Conservation (phyloP, 2,888 invertebrate species). For the Volucella bombylans region DNA sequence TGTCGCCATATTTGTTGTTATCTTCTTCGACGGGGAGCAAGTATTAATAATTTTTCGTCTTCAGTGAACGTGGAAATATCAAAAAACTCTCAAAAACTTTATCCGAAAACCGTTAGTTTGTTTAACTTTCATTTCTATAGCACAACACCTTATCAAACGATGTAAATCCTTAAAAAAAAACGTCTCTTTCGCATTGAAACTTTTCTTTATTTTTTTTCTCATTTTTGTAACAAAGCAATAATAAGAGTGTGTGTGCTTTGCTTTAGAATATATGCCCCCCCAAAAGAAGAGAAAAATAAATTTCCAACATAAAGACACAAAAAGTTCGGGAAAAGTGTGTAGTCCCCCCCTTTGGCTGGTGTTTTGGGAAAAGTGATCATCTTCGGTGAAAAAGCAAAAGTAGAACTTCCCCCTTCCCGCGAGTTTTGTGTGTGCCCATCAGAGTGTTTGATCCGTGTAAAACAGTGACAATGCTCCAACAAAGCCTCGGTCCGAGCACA, state of each 20-base stretch:
- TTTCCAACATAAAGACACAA: constrained; percentile 27
- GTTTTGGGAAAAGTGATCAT: constrained; percentile 31
- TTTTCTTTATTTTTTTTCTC: neutral
- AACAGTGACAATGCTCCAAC: constrained; percentile 62
- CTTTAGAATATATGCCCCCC: constrained; percentile 39
- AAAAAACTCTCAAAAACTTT: constrained; percentile 32
- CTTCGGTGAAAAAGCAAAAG: neutral
- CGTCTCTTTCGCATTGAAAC: constrained; percentile 28
- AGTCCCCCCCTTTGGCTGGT: constrained; percentile 19
- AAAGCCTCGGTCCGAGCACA: constrained; percentile 41
- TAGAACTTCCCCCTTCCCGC: constrained; percentile 3
- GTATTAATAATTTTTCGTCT: constrained; percentile 63
- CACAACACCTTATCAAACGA: constrained; percentile 21
- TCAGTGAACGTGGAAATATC: constrained; percentile 62
- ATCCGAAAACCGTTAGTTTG: constrained; percentile 26
- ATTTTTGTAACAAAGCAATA: constrained; percentile 53
- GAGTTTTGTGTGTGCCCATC: neutral
- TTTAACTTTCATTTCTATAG: constrained; percentile 33
- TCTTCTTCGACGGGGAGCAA: constrained; percentile 73
- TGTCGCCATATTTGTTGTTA: constrained; percentile 74
- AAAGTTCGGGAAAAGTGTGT: constrained; percentile 38
- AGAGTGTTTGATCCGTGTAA: constrained; percentile 47
- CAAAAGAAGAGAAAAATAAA: constrained; percentile 49
- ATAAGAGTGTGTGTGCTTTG: constrained; percentile 28
- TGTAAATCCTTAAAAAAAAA: constrained; percentile 24